Conservation (phyloP, 2,797 vertebrate species). For the Tenualosa thibaudeaui region DNA sequence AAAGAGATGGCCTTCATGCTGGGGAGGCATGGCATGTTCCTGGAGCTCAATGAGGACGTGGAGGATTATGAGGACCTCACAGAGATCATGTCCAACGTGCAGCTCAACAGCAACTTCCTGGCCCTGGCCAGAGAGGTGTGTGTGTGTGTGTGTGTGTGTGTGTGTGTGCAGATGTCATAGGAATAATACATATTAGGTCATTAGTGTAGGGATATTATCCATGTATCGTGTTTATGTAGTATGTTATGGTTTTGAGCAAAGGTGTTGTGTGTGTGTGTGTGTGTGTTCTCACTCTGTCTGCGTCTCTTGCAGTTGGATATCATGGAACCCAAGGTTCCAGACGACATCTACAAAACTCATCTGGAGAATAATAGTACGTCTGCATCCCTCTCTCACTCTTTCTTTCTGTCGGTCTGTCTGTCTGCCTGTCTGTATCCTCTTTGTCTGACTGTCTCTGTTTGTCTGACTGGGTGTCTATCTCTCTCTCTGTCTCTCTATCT, state of each 20-base stretch:
- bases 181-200: no score
- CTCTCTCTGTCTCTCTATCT: no score
- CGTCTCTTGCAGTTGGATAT: constrained; percentile 85
- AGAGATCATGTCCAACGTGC: constrained; percentile 98
- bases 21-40: constrained; percentile 93
- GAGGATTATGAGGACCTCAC: constrained; percentile 97
- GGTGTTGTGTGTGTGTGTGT: constrained; percentile 38
- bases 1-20: constrained; percentile 99
- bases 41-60: constrained; percentile 96
- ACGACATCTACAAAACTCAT: constrained; percentile 99
- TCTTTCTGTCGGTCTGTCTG: neutral
- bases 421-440: no score
- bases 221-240: no score
- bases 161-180: no score
- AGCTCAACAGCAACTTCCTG: constrained; percentile 98
- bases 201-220: no score
- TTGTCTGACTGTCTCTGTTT: no score
- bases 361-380: constrained; percentile 96
- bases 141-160: neutral
- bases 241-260: no score
- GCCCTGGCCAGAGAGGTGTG: constrained; percentile 94
- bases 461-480: no score
- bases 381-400: neutral
- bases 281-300: neutral
- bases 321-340: constrained; percentile 98